phyloP scores from a whole-genome alignment of 2,888 invertebrate genomes.

The Drosophila demipolita region DNA sequence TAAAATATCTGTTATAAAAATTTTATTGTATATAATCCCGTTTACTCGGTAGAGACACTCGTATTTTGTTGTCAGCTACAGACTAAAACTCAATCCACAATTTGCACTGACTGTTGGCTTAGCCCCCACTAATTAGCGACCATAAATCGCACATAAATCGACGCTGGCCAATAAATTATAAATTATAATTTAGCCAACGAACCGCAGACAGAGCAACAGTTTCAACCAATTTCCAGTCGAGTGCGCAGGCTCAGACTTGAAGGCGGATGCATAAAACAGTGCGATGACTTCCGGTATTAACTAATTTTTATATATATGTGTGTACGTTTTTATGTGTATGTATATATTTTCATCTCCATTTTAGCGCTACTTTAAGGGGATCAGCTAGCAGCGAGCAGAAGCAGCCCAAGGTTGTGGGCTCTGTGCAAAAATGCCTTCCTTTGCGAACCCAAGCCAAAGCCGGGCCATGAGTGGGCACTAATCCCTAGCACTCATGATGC shows the following conservation, averaged over 20 bases:
- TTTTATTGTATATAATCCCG: neutral
- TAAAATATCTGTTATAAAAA: neutral
- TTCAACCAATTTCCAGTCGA: slow-evolving; percentile 71
- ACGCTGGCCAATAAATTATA: slow-evolving; percentile 73
- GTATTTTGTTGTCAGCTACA: slow-evolving; percentile 56
- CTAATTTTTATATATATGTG: slow-evolving; percentile 60
- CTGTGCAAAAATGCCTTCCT: slow-evolving; percentile 62
- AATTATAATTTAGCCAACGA: slow-evolving; percentile 67
- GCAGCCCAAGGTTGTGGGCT: slow-evolving; percentile 69
- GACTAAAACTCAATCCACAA: slow-evolving; percentile 6
- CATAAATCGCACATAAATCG: slow-evolving; percentile 78
- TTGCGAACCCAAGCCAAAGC: slow-evolving; percentile 37
- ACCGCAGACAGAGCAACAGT: slow-evolving; percentile 66
- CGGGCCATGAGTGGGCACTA: slow-evolving; percentile 61
- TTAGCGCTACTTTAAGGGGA: slow-evolving; percentile 66
- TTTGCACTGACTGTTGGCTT: slow-evolving; percentile 19
- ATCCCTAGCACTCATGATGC: slow-evolving; percentile 77
- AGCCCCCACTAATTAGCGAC: slow-evolving; percentile 72
- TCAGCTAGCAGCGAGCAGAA: slow-evolving; percentile 34
- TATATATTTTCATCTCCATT: slow-evolving; percentile 53
- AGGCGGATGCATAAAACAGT: slow-evolving; percentile 79
- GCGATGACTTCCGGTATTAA: slow-evolving; percentile 82
- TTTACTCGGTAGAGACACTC: slow-evolving; percentile 3
- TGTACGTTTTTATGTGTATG: neutral
- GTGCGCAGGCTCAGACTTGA: slow-evolving; percentile 68